Percentiles rank a stretch among this genome's conserved stretches.
Evolutionary conservation across 2,888 invertebrate species (phyloP).

Genomic region (Dasysyrphus tricinctus): DNA sequence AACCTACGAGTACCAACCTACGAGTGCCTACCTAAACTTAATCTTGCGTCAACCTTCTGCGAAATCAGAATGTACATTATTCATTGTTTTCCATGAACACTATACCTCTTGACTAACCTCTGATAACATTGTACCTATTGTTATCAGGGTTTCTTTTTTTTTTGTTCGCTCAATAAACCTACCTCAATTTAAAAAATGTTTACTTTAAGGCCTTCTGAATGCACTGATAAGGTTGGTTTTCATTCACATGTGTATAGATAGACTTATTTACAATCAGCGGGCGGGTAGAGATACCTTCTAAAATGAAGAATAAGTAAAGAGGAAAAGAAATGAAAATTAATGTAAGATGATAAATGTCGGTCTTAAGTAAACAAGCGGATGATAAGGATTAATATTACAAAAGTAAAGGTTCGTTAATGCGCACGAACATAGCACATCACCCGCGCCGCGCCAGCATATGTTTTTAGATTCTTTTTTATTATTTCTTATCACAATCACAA

Average conservation of each 20-base stretch:
- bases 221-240: conserved; percentile 55
- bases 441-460: conserved; percentile 38
- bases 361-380: not conserved
- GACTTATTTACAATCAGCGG: conserved; percentile 22
- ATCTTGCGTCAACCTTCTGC: conserved; percentile 24
- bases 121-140: conserved; percentile 47
- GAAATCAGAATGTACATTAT: conserved; percentile 5
- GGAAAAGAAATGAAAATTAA: conserved; percentile 2
- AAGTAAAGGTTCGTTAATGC: conserved; percentile 30
- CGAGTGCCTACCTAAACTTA: not conserved
- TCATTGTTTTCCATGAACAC: conserved; percentile 29
- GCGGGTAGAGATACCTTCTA: conserved; percentile 33
- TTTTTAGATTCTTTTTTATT: conserved; percentile 12
- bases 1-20: no score
- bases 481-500: conserved; percentile 38
- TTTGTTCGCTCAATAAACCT: conserved; percentile 43
- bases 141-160: conserved; percentile 13
- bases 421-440: conserved; percentile 6
- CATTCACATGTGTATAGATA: not conserved
- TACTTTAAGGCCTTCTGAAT: conserved; percentile 69
- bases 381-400: conserved; percentile 5
- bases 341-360: conserved; percentile 13
- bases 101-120: conserved; percentile 20
- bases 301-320: conserved; percentile 44
- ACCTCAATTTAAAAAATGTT: conserved; percentile 67